A percentile compares a stretch with the other conserved stretches of the same genome.
Evolutionary conservation across 2,113 vertebrate species (phyloP).

Genomic region (Ictidomys tridecemlineatus): DNA sequence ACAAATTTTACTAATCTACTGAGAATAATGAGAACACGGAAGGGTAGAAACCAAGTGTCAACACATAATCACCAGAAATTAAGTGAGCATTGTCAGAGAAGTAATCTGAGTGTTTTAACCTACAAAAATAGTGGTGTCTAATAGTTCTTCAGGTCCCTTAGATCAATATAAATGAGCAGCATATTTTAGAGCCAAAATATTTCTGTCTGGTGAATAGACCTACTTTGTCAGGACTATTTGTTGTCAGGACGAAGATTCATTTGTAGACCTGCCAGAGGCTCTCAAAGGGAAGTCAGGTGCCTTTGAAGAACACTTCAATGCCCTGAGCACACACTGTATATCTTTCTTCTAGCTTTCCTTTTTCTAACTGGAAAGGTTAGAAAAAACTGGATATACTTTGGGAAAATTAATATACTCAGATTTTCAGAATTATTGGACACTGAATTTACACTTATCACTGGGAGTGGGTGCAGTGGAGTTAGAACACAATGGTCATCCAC

Average conservation of each 20-base stretch:
- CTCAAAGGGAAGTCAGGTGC: background rate
- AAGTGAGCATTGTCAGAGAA: background rate
- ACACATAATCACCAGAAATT: background rate
- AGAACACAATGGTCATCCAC: background rate
- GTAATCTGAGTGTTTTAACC: background rate
- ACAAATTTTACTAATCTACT: background rate
- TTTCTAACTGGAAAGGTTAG: background rate
- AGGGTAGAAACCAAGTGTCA: background rate
- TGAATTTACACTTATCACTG: background rate
- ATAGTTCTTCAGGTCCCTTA: background rate
- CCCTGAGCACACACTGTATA: background rate
- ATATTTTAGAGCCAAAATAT: background rate
- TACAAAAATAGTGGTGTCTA: slow-evolving; percentile 18
- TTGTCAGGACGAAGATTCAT: slow-evolving; percentile 1
- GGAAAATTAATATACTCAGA: too few relatives aligned
- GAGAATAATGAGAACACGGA: slow-evolving; percentile 27
- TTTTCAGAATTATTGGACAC: slow-evolving; percentile 2
- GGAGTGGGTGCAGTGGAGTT: background rate
- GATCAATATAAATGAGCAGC: background rate
- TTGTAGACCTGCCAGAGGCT: background rate
- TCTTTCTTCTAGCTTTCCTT: slow-evolving; percentile 1
- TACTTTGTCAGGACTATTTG: background rate
- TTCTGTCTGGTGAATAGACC: background rate
- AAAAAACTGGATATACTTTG: background rate
- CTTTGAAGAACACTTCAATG: background rate